Evolutionary conservation across 2,888 invertebrate genomes (phyloP).

Genomic region (Theretra japonica): DNA sequence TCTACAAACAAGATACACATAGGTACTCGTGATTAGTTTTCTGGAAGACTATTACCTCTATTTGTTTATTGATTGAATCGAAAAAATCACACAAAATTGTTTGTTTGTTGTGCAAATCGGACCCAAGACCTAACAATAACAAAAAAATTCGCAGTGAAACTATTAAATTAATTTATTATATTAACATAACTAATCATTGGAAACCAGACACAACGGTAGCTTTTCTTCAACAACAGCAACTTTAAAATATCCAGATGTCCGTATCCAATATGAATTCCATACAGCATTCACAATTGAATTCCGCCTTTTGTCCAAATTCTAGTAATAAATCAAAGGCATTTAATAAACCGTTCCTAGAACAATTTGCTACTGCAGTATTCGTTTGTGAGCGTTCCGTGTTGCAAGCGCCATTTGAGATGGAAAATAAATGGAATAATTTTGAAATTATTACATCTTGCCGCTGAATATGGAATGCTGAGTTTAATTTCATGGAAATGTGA

Average conservation of each 20-base stretch:
- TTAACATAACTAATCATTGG: no score
- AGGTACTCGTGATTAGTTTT: no score
- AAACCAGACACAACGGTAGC: no score
- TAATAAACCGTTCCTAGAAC: background rate
- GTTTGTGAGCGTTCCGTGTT: background rate
- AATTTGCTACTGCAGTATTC: background rate
- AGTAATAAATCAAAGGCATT: slow-evolving; percentile 6
- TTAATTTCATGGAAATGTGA: slow-evolving; percentile 6
- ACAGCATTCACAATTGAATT: background rate
- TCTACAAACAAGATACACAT: no score
- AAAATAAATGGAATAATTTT: slow-evolving; percentile 4
- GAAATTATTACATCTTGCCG: background rate
- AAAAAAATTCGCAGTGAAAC: no score
- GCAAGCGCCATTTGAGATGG: background rate
- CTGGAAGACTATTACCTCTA: no score
- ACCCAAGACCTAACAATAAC: no score
- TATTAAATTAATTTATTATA: no score
- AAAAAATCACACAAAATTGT: no score
- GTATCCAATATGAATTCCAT: background rate
- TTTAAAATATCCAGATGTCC: background rate
- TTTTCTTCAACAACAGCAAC: no score
- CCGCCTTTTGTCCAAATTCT: background rate
- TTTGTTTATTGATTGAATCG: no score
- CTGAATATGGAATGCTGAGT: background rate
- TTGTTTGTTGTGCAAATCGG: no score